Evolutionary conservation across 2,797 vertebrate species (phyloP).

Genomic region (Syndactyla subalaris): DNA sequence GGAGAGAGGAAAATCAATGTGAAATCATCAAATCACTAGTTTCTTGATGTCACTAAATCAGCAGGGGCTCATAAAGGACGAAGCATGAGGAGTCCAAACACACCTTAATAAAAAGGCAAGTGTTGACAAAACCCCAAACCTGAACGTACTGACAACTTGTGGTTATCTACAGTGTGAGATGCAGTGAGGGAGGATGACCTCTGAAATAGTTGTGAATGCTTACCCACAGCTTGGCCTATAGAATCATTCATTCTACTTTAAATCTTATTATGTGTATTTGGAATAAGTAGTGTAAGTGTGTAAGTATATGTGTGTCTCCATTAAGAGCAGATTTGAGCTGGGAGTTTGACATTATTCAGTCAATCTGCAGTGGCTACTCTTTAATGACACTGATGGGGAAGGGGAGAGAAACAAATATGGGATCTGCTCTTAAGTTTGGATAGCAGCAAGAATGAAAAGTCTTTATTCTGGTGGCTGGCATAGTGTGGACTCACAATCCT

Average conservation of each 20-base stretch:
- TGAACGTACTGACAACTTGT: fast-evolving
- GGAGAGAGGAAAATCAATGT: neutral
- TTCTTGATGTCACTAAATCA: neutral
- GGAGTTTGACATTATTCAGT: neutral
- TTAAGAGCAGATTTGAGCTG: neutral
- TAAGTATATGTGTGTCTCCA: neutral
- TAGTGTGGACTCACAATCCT: neutral
- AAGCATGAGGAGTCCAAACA: neutral
- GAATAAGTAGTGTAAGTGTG: neutral
- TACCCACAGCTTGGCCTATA: neutral
- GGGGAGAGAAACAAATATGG: neutral
- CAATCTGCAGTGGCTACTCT: neutral
- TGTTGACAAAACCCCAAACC: neutral
- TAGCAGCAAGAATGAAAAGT: neutral
- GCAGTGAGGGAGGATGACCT: neutral
- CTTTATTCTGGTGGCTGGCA: neutral
- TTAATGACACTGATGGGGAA: neutral
- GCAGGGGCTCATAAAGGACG: neutral
- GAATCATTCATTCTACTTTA: neutral
- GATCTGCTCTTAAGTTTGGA: neutral
- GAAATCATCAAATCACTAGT: neutral
- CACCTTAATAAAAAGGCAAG: neutral
- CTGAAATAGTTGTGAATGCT: neutral
- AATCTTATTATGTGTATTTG: neutral
- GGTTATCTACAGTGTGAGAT: neutral